These are phyloP conservation scores for Maniola jurtina DNA, from an alignment of 1,140 invertebrate genomes.

Conservation along the genomic window DNA sequence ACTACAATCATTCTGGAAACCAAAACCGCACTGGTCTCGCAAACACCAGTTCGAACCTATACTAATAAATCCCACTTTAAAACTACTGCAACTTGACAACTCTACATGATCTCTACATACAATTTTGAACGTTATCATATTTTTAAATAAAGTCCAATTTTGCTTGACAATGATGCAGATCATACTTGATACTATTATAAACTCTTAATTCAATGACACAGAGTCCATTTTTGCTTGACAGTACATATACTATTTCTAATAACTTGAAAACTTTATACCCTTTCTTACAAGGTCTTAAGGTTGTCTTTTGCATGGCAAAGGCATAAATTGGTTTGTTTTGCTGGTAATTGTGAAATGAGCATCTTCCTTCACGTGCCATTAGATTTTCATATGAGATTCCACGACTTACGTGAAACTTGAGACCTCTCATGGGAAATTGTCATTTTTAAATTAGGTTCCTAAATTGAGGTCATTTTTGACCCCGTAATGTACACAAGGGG, in stretches of 20 bases:
- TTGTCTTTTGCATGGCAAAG: constrained; percentile 20
- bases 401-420: constrained; percentile 1
- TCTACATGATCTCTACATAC: background rate
- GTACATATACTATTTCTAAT: background rate
- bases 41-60: constrained; percentile 47
- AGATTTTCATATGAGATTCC: constrained; percentile 31
- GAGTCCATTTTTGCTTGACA: constrained; percentile 28
- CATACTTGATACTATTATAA: background rate
- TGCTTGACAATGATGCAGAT: too few species aligned
- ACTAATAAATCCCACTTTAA: constrained; percentile 55
- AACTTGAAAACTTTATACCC: background rate
- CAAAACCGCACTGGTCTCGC: constrained; percentile 34
- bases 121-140: too few species aligned
- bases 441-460: too few species aligned
- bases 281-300: background rate
- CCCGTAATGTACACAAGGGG: too few species aligned
- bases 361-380: constrained; percentile 50
- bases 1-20: constrained; percentile 15
- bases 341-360: constrained; percentile 46
- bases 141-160: too few species aligned
- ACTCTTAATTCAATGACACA: constrained; percentile 33
- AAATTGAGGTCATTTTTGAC: background rate
- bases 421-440: too few species aligned
- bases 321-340: constrained; percentile 45
- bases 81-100: constrained; percentile 11